Evolutionary conservation across 2,888 invertebrate genomes (phyloP).

Genomic region (Calameuta filiformis): DNA sequence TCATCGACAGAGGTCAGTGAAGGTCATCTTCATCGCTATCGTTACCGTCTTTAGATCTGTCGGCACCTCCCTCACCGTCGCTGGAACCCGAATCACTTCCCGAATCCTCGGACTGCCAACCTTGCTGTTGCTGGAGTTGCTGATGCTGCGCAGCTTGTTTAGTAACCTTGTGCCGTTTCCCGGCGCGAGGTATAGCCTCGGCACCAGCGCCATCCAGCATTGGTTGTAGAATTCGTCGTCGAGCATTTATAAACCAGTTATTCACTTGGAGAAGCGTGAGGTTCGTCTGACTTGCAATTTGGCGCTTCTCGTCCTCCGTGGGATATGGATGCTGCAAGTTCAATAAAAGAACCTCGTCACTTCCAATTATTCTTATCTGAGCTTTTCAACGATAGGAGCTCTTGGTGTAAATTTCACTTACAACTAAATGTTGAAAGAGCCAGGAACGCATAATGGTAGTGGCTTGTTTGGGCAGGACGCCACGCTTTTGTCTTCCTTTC

Average conservation of each 20-base stretch:
- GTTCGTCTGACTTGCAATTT: conserved; percentile 89
- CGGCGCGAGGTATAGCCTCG: conserved; percentile 56
- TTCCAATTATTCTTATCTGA: not conserved
- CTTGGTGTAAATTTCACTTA: conserved; percentile 66
- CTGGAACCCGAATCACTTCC: conserved; percentile 62
- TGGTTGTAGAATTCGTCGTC: conserved; percentile 89
- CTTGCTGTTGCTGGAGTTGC: conserved; percentile 41
- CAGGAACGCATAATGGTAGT: conserved; percentile 96
- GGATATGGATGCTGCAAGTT: conserved; percentile 90
- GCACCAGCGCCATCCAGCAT: conserved; percentile 84
- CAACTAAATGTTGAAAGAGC: conserved; percentile 96
- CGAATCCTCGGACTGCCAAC: conserved; percentile 63
- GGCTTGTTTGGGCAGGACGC: conserved; percentile 94
- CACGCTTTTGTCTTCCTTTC: conserved; percentile 81
- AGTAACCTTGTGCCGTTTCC: conserved; percentile 64
- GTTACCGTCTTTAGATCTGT: conserved; percentile 58
- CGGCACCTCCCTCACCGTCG: conserved; percentile 57
- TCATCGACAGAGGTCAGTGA: conserved; percentile 63
- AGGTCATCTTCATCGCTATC: conserved; percentile 61
- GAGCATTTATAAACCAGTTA: conserved; percentile 95
- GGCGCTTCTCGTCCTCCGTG: conserved; percentile 93
- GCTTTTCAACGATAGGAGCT: conserved; percentile 13
- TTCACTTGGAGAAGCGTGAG: conserved; percentile 90
- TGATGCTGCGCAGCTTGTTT: conserved; percentile 64
- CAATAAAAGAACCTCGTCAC: not conserved